A percentile compares a stretch with the other conserved stretches of the same genome.
Conservation (phyloP, 2,113 vertebrate genomes). For the Thomomys bottae region DNA sequence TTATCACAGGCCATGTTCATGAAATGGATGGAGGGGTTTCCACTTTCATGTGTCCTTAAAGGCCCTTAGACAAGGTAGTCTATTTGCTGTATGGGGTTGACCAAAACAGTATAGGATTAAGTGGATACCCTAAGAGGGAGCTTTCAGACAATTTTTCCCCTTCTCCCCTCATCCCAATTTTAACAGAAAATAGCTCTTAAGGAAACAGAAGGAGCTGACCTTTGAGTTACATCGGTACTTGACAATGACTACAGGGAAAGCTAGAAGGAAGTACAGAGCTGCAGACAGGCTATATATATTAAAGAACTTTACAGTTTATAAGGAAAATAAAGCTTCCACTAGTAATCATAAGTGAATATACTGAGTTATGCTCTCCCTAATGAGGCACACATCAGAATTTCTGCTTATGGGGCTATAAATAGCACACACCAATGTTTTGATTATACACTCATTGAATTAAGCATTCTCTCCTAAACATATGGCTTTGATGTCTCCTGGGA, state of each 20-base stretch:
- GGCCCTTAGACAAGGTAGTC: too few species aligned
- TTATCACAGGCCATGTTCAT: too few species aligned
- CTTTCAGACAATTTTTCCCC: neutral
- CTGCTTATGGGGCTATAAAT: neutral
- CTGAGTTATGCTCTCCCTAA: neutral
- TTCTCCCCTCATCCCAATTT: neutral
- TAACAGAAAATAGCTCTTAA: neutral
- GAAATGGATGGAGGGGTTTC: too few species aligned
- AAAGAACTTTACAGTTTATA: neutral
- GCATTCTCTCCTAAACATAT: neutral
- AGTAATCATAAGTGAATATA: neutral
- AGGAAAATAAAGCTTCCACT: neutral
- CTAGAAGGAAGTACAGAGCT: neutral
- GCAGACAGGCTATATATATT: neutral
- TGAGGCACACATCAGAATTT: neutral
- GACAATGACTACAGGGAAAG: neutral
- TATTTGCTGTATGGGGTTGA: too few species aligned
- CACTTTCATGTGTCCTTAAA: too few species aligned
- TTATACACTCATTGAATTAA: slow-evolving; percentile 18
- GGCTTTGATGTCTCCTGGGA: neutral
- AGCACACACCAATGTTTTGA: neutral
- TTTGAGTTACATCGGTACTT: neutral
- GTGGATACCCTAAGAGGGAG: neutral
- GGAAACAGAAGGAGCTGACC: neutral
- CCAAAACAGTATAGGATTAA: neutral